phyloP scores from a whole-genome alignment of 2,888 invertebrate species.

The Helleia helle region DNA sequence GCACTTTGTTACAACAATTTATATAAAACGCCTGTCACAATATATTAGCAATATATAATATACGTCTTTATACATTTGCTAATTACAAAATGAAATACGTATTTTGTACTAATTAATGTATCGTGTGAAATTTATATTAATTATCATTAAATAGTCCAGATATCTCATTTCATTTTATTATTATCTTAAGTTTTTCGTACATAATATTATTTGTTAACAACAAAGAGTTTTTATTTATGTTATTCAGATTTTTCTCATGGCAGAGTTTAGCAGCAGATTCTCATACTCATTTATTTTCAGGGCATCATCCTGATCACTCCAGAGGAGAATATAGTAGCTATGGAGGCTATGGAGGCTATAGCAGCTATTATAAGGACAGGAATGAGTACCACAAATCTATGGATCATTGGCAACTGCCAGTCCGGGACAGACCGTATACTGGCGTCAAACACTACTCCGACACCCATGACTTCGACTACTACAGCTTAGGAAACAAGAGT shows the following conservation, averaged over 20 bases:
- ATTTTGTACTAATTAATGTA: no score
- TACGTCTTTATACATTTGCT: not conserved
- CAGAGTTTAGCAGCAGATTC: no score
- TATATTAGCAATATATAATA: conserved; percentile 6
- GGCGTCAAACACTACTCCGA: conserved; percentile 37
- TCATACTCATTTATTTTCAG: conserved; percentile 23
- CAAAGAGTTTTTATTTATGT: no score
- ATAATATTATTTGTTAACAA: no score
- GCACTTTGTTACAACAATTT: no score
- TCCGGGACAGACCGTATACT: conserved; percentile 36
- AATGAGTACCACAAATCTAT: conserved; percentile 56
- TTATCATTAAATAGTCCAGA: no score
- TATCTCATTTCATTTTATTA: no score
- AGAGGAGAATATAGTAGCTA: conserved; percentile 77
- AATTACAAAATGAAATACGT: conserved; percentile 7
- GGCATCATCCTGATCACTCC: conserved; percentile 48
- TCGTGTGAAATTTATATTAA: no score
- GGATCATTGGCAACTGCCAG: conserved; percentile 69
- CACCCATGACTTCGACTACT: conserved; percentile 51
- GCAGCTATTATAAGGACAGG: conserved; percentile 49
- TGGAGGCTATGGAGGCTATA: conserved; percentile 71
- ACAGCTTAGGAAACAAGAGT: conserved; percentile 53
- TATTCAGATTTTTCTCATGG: no score
- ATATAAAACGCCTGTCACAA: conserved; percentile 5
- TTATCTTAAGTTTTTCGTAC: no score